phyloP scores from a whole-genome alignment of 2,888 invertebrate species.

The Aporophyla nigra region DNA sequence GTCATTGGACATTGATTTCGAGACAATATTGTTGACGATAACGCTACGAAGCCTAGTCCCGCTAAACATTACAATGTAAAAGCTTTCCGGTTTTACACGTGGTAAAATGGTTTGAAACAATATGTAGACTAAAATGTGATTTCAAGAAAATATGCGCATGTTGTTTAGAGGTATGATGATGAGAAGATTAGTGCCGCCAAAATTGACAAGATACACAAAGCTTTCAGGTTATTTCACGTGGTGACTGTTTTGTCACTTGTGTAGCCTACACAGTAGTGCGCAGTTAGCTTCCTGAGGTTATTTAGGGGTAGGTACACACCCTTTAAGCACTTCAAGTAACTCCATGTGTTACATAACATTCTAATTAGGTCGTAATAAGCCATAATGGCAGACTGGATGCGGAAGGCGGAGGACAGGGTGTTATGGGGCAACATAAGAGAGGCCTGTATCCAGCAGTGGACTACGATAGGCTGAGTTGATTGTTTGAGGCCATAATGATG shows the following conservation, averaged over 20 bases:
- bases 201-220: not conserved
- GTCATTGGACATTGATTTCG: conserved; percentile 11
- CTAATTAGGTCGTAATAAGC: not conserved
- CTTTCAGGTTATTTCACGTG: not conserved
- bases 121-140: not conserved
- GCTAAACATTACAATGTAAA: not conserved
- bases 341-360: not conserved
- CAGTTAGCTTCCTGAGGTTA: not conserved
- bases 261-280: not conserved
- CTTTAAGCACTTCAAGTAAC: not conserved
- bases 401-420: too few relatives aligned
- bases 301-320: not conserved
- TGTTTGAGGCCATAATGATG: too few relatives aligned
- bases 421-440: too few relatives aligned
- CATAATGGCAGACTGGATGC: too few relatives aligned
- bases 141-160: conserved; percentile 10
- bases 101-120: not conserved
- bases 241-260: not conserved
- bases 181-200: not conserved
- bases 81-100: conserved; percentile 6
- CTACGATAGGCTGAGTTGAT: too few relatives aligned
- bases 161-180: not conserved
- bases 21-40: not conserved
- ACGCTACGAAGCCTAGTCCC: not conserved
- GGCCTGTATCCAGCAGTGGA: too few relatives aligned